A percentile compares a stretch with the other conserved stretches of the same genome.
phyloP scores from a whole-genome alignment of 2,797 vertebrate species.

The Arnoldichthys spilopterus region DNA sequence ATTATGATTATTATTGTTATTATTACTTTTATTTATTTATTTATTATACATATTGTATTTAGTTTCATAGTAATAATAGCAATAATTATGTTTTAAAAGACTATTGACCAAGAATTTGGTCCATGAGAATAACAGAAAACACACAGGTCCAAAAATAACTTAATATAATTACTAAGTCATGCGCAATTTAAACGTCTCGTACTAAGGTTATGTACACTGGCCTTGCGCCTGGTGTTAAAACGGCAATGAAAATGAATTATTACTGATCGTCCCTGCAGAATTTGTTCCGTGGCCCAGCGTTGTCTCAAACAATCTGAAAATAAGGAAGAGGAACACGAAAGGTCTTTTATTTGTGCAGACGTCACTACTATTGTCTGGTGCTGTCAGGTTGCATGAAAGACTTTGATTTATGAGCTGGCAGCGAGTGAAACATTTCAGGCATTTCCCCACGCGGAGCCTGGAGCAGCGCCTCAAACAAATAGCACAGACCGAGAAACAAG shows the following conservation, averaged over 20 bases:
- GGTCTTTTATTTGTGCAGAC: constrained; percentile 86
- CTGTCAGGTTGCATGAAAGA: constrained; percentile 95
- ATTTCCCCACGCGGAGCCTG: constrained; percentile 67
- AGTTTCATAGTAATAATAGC: no score
- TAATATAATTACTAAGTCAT: no score
- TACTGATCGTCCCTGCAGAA: constrained; percentile 67
- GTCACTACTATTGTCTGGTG: constrained; percentile 95
- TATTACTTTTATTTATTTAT: not conserved
- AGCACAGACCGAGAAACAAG: constrained; percentile 46
- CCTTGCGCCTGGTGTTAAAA: constrained; percentile 72
- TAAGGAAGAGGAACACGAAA: constrained; percentile 59
- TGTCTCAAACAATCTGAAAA: constrained; percentile 70
- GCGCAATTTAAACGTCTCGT: constrained; percentile 3
- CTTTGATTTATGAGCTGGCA: constrained; percentile 94
- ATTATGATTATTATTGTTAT: not conserved
- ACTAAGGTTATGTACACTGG: constrained; percentile 39
- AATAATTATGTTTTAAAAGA: no score
- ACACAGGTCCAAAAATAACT: not conserved
- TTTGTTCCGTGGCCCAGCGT: constrained; percentile 66
- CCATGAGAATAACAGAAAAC: no score
- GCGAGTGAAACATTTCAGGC: constrained; percentile 78
- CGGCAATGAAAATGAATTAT: constrained; percentile 83
- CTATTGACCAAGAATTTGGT: no score
- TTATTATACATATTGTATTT: no score
- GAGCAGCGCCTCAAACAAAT: constrained; percentile 43